phyloP scores from a whole-genome alignment of 1,140 invertebrate species.

The Doryteuthis pealeii region DNA sequence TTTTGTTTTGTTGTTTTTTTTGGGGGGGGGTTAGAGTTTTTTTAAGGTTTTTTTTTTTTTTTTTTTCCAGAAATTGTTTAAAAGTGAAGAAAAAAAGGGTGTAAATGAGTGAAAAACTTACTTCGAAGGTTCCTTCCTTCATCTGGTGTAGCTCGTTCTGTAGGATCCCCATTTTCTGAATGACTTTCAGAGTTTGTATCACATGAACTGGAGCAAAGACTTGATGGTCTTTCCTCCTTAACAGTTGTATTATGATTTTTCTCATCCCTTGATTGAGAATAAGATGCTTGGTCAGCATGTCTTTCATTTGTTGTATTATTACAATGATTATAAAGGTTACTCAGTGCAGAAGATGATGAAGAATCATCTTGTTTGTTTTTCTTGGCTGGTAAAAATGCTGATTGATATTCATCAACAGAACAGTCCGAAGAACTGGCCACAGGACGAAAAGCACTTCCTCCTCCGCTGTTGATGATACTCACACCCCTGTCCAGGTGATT shows the following conservation, averaged over 20 bases:
- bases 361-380: constrained; percentile 46
- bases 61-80: too few species aligned
- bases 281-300: background rate
- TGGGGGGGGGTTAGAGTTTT: too few species aligned
- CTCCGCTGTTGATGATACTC: constrained; percentile 40
- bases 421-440: constrained; percentile 33
- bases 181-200: constrained; percentile 51
- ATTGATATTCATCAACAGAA: constrained; percentile 46
- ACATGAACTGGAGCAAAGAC: constrained; percentile 45
- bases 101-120: too few species aligned
- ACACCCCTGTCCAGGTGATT: constrained; percentile 34
- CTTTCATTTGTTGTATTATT: background rate
- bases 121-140: constrained; percentile 53
- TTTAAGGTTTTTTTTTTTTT: too few species aligned
- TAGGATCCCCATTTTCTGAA: constrained; percentile 45
- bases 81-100: too few species aligned
- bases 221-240: constrained; percentile 51
- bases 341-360: background rate
- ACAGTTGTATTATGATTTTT: constrained; percentile 17
- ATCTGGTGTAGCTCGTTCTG: constrained; percentile 51
- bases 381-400: constrained; percentile 53
- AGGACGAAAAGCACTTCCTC: constrained; percentile 50
- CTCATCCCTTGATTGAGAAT: constrained; percentile 13
- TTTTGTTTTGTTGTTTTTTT: too few species aligned
- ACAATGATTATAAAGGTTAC: background rate